Base-by-base conservation (phyloP, 2,113 vertebrate genomes). In the Toxostoma redivivum region DNA sequence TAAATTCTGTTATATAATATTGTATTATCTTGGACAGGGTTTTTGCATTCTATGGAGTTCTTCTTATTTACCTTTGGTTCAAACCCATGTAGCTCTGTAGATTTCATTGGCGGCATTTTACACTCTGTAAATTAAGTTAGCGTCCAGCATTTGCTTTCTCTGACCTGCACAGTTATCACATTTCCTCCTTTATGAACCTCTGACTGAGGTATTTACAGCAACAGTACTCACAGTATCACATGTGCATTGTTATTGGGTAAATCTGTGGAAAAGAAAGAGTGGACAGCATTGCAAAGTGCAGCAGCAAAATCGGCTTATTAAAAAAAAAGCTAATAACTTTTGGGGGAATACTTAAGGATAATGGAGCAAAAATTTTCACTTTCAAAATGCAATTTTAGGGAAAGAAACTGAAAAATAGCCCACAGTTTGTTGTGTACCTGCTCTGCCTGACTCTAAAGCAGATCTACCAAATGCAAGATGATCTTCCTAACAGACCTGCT, bases 401-500 rank as follows among this genome's bases (percentile, higher is more conserved):
- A 81, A 92, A 65, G 31, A 60, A 58, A 45, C 6, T 60, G 21
- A 48, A 77, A 84, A 81, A 3, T 35, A 77, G 12, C 10, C 9
- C 5, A 17, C 2, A 0, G 2, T 38, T 82, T 24, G 12, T 51
- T 2, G 0, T 15, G 3, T 57, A 18, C 31, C 8, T 79, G 8
- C 10, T 64, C 25, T 71, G 4, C 13, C 31, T 40, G 48, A 37
- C n/a, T 94, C 14, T 66, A 31, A n/a, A 37, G 6, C 10, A 11
- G 28, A 44, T 25, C 20, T 56, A 64, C 24, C 13, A 60, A 65
- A 17, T 58, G 14, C 28, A 91, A 53, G 22, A 37, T 67, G 44
- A 51, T 48, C 27, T 87, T 84, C 44, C 22, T 35, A 77, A 66
- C 3, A 5, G 18, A 78, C 10, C 6, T 79, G 22, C 28, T 66